phyloP scores from a whole-genome alignment of 2,888 invertebrate species.

The Ichneumoninae sp. region DNA sequence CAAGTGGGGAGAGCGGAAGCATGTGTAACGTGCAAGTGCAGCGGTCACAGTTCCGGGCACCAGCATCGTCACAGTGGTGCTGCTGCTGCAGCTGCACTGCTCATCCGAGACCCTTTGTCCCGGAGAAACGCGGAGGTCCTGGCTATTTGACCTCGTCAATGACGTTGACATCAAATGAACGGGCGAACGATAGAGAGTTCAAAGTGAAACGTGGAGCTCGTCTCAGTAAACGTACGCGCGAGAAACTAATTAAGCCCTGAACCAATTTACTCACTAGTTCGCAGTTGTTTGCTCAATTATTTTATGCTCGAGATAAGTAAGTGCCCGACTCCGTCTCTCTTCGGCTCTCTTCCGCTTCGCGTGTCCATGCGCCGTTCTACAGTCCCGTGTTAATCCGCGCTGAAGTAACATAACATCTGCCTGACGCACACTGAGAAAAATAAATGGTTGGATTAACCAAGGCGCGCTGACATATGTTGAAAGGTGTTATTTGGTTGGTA shows the following conservation, averaged over 20 bases:
- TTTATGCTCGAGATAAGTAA: conserved; percentile 18
- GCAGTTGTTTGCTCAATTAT: conserved; percentile 30
- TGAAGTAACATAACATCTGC: not conserved
- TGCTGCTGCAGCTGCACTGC: conserved; percentile 14
- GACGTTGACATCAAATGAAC: conserved; percentile 42
- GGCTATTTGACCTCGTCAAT: conserved; percentile 31
- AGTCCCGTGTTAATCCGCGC: not conserved
- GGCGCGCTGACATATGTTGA: too few species aligned
- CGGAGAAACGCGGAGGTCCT: conserved; percentile 29
- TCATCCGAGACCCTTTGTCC: conserved; percentile 56
- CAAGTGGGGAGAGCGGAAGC: conserved; percentile 40
- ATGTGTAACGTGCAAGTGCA: conserved; percentile 50
- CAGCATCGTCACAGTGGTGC: conserved; percentile 32
- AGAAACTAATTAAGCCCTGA: conserved; percentile 29
- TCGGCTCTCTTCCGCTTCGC: not conserved
- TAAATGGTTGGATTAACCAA: too few species aligned
- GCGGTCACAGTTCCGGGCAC: conserved; percentile 55
- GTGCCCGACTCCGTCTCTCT: not conserved
- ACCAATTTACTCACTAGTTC: conserved; percentile 11
- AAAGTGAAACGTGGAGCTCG: conserved; percentile 24
- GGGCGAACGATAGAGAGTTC: conserved; percentile 23
- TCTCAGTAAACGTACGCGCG: conserved; percentile 34
- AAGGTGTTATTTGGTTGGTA: too few species aligned
- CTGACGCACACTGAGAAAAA: not conserved
- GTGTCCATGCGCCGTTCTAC: not conserved